Evolutionary conservation across 2,888 invertebrate species (phyloP), one percentile per base, ranked within the genome.

Genomic region (Brenthis daphne): DNA sequence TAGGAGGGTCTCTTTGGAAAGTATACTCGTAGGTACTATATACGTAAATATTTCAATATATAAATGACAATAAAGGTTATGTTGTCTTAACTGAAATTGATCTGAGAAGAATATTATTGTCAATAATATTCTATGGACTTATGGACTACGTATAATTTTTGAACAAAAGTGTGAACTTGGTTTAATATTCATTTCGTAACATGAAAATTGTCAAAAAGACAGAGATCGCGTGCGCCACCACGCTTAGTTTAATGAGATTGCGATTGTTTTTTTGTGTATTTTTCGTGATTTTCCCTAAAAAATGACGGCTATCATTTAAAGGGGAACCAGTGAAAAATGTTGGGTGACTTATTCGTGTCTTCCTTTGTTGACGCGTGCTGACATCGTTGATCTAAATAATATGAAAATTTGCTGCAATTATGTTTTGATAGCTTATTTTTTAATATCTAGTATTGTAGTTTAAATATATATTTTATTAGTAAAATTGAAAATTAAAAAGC

Each of bases 301-400:
- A 85, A 85, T 82, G 77, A 77, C 82, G 78, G 79, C 82, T 76
- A 89, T 90, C 85, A 85, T 83, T 87, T 85, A 88, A 76, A 73
- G 78, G 80, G 75, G 72, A 82, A 77, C 82, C 83, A 74, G 81
- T 85, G 82, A 85, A 85, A 84, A 85, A 85, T 82, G 73, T 71
- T 69, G 72, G 73, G 69, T 72, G 71, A 73, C 70, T 73, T 74
- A 71, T 79, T 77, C 79, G 78, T 79, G 80, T 77, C 75, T 74
- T 53, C 37, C 37, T 71, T 65, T 57, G 57, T 69, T 75, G 89
- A 89, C 83, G 80, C 79, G 71, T 84, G 88, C 85, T 86, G 83
- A 77, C 76, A 81, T 78, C 80, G 85, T 84, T 79, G 80, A 77
- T 85, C 64, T 65, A 56, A 74, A 73, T 64, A 51, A 70, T 56